These are phyloP conservation scores for Rhadina sibilatrix DNA, from an alignment of 2,113 vertebrate genomes.

Conservation along the genomic window DNA sequence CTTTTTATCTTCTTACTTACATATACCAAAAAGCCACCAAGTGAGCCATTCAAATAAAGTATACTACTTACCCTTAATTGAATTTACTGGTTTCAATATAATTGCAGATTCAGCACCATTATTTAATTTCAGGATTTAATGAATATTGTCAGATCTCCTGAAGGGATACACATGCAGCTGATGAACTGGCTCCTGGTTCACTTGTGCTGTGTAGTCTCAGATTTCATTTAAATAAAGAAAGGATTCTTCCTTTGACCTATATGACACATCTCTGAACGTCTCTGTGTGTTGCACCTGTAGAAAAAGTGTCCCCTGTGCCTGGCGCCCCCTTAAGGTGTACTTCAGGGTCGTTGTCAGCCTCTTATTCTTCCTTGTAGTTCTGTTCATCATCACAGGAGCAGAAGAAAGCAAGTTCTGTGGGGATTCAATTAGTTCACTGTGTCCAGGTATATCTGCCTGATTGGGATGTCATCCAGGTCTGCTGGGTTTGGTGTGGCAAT, in stretches of 20 bases:
- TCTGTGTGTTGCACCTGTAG: neutral
- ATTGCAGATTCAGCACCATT: neutral
- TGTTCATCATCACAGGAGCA: neutral
- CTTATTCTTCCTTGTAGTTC: neutral
- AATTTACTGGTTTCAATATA: constrained; percentile 2
- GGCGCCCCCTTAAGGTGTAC: neutral
- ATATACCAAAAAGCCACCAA: neutral
- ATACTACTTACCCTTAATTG: neutral
- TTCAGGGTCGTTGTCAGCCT: neutral
- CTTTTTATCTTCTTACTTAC: neutral
- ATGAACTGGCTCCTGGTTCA: neutral
- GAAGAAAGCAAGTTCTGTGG: neutral
- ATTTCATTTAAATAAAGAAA: neutral
- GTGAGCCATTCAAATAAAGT: constrained; percentile 4
- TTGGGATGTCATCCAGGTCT: neutral
- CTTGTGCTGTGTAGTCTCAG: neutral
- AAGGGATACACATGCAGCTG: neutral
- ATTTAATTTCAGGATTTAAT: constrained; percentile 36
- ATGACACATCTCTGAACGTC: neutral
- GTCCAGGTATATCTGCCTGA: neutral
- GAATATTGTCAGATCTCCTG: constrained; percentile 19
- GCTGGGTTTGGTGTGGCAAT: neutral
- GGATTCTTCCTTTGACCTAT: neutral
- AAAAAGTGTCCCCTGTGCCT: neutral
- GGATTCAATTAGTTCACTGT: neutral